Percentiles rank a stretch among this genome's conserved stretches.
phyloP scores from a whole-genome alignment of 2,113 vertebrate genomes.

The Telmatochromis sp. region DNA sequence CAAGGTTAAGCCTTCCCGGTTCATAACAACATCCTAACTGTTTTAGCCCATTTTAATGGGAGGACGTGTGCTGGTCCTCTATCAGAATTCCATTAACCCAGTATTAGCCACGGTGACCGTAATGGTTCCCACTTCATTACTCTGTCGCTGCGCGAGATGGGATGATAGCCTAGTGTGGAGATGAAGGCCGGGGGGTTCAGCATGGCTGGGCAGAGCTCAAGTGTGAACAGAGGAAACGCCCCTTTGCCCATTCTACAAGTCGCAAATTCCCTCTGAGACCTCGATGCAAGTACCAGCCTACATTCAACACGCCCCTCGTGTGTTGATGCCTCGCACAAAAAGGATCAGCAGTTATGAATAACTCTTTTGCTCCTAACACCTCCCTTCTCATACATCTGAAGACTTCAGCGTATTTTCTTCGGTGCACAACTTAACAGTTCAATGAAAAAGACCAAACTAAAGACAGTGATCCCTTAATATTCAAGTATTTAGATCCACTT shows the following conservation, averaged over 20 bases:
- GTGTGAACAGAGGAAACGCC: slow-evolving; percentile 68
- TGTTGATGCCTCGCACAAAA: slow-evolving; percentile 30
- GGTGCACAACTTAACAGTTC: not conserved
- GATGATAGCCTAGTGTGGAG: slow-evolving; percentile 43
- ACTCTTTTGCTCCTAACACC: not conserved
- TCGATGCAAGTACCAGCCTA: slow-evolving; percentile 33
- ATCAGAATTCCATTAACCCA: slow-evolving; percentile 61
- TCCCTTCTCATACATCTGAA: slow-evolving; percentile 8
- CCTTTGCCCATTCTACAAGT: slow-evolving; percentile 62
- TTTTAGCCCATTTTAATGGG: slow-evolving; percentile 38
- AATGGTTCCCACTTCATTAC: slow-evolving; percentile 67
- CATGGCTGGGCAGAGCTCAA: slow-evolving; percentile 72
- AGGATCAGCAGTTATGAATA: slow-evolving; percentile 46
- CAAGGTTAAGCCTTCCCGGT: slow-evolving; percentile 35
- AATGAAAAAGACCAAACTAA: not conserved
- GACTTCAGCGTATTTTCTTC: not conserved
- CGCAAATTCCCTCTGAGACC: slow-evolving; percentile 39
- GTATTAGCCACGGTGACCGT: slow-evolving; percentile 59
- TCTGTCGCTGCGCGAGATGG: slow-evolving; percentile 36
- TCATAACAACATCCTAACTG: slow-evolving; percentile 59
- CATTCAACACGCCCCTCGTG: slow-evolving; percentile 13
- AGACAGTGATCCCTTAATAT: not conserved
- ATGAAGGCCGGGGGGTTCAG: slow-evolving; percentile 64
- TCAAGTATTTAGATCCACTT: not conserved
- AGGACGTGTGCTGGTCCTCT: slow-evolving; percentile 41